A percentile compares a stretch with the other conserved stretches of the same genome.
Evolutionary conservation across 2,888 invertebrate genomes (phyloP).

Genomic region (Erebia palarica): DNA sequence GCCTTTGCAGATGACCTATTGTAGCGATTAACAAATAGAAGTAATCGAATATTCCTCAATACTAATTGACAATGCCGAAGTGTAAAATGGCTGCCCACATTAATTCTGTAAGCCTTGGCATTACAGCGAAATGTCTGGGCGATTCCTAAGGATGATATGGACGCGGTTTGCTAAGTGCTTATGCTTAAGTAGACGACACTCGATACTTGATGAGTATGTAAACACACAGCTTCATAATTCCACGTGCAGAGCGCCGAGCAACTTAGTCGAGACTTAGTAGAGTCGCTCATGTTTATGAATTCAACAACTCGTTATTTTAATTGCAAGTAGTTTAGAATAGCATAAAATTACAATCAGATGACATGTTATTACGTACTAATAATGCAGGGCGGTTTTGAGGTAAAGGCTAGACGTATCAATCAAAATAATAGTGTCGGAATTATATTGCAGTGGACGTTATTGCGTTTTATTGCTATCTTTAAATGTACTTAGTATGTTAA

Average conservation of each 20-base stretch:
- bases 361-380: slow-evolving; percentile 29
- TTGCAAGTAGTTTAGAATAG: slow-evolving; percentile 14
- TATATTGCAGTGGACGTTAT: slow-evolving; percentile 12
- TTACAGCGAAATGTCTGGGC: slow-evolving; percentile 60
- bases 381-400: slow-evolving; percentile 29
- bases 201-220: slow-evolving; percentile 53
- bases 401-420: slow-evolving; percentile 29
- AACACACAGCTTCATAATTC: slow-evolving; percentile 37
- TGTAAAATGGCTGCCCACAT: slow-evolving; percentile 72
- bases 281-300: slow-evolving; percentile 10
- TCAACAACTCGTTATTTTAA: slow-evolving; percentile 20
- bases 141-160: slow-evolving; percentile 73
- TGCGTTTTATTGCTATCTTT: slow-evolving; percentile 14
- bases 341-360: slow-evolving; percentile 26
- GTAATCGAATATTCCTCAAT: slow-evolving; percentile 58
- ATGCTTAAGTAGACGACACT: slow-evolving; percentile 56
- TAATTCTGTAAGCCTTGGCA: slow-evolving; percentile 68
- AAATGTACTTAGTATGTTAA: slow-evolving; percentile 14
- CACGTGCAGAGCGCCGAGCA: not conserved
- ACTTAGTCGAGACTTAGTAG: not conserved
- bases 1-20: slow-evolving; percentile 36
- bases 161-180: slow-evolving; percentile 62
- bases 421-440: slow-evolving; percentile 27
- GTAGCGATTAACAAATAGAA: slow-evolving; percentile 43
- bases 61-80: slow-evolving; percentile 63